Percentiles rank a stretch among this genome's conserved stretches.
phyloP scores from a whole-genome alignment of 2,113 vertebrate genomes.

The Dendrocopos noguchii region DNA sequence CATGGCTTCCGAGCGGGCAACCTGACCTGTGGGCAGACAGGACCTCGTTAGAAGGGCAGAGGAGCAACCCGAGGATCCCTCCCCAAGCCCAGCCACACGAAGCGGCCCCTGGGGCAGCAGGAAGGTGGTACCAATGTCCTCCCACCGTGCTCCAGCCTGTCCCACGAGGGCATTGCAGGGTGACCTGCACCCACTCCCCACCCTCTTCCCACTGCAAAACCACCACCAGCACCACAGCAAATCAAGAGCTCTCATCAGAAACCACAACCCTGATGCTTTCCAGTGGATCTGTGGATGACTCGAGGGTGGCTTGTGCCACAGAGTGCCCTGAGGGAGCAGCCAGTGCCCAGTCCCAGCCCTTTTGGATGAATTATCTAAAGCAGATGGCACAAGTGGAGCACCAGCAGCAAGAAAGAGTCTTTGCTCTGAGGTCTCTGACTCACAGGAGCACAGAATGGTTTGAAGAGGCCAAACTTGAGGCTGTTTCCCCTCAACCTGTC shows the following conservation, averaged over 20 bases:
- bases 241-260: rapidly evolving
- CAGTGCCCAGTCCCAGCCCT: neutral
- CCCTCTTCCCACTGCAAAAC: neutral
- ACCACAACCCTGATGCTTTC: rapidly evolving
- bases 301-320: rapidly evolving
- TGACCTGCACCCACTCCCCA: rapidly evolving
- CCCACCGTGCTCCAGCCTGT: rapidly evolving
- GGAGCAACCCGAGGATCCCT: rapidly evolving
- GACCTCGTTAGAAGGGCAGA: neutral
- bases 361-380: neutral
- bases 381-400: rapidly evolving
- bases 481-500: too few species aligned
- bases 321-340: rapidly evolving
- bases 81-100: neutral
- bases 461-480: too few species aligned
- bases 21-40: constrained; percentile 76
- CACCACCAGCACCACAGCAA: rapidly evolving
- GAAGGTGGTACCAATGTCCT: rapidly evolving
- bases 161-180: rapidly evolving
- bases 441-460: too few species aligned
- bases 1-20: constrained; percentile 79
- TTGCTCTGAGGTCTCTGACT: neutral
- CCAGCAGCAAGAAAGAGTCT: neutral
- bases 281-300: rapidly evolving
- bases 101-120: rapidly evolving